Base-by-base conservation (phyloP, 1,140 invertebrate genomes). In the Polyergus mexicanus region DNA sequence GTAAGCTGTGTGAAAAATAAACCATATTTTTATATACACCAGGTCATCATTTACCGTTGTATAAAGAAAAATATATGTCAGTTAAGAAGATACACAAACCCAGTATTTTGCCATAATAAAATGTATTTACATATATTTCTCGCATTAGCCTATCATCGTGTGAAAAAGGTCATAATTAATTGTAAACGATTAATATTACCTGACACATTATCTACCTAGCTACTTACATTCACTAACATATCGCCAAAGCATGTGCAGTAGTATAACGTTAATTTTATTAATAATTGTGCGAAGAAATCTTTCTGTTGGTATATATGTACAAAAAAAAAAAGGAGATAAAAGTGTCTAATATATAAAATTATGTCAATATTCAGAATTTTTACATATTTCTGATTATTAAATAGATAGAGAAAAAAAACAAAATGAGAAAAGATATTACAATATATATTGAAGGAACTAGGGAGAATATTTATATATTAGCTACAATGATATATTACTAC, bases 231-330 rank as follows among this genome's bases (percentile, higher is more conserved):
- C 66, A 32, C 22, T 69, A 80, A 86, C 69, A 66, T 65, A 89
- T 76, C 8, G 85, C 86, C 60, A 68, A 89, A 76, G 78, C 35
- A 51, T 38, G 35, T 89, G 62, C 87, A 28, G 81, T 87, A 85
- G 81, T 87, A 86, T 76, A 74, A 81, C 44, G 51, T 77, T 90
- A 91, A 78, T 91, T 91, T 91, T 89, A 87, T 90, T 91, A 88
- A 85, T 90, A 91, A 83, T 78, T 91, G 84, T 91, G 89, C 85
- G 84, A 91, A 91, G 84, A 74, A 90, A 85, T 84, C 16, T 68
- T 4, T 92, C 90, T 91, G 89, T 89, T 91, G 86, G 84, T 92
- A 92, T 92, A 75, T 92, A 92, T 92, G 85, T 92, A 92, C 92
- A 92, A 92, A 92, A 92, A 92, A 92, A 92, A 92, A 92, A 92